Base-by-base conservation (phyloP, 2,888 invertebrate species). In the Dolichopus griseipennis region DNA sequence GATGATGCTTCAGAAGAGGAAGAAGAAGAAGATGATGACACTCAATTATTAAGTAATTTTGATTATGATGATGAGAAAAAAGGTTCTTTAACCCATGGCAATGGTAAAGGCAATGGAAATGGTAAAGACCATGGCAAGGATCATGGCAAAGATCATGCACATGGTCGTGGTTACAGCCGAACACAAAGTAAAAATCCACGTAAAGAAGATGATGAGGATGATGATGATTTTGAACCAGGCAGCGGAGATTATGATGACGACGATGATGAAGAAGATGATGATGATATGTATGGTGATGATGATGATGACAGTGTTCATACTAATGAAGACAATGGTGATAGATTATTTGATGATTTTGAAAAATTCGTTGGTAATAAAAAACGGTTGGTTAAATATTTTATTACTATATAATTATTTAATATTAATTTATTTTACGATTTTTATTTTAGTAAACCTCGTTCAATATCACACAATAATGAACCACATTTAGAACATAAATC, bases 401-500 rank as follows among this genome's bases (percentile, higher is more conserved):
- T 52, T 52, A 15, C 12, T 12, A 37, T 37, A 37, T 37, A 37
- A 7, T 27, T 27, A 27, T 27, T 4, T 27, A 2, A 27, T 27
- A 5, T 27, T 27, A 27, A 27, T 27, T 27, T 27, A 27, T 5
- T 27, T 4, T 27, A 27, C 27, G n/a, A n/a, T 27, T 10, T 37
- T 37, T 37, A 5, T 37, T 37, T 37, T 37, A 79, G 83, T 71
- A 76, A 74, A 72, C 75, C 78, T 72, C 78, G 84, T 67, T 80
- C 81, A 61, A 78, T 83, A 74, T 70, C 75, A 10, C 73, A 72
- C 6, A 6, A 1, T n/a, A 52, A 52, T 6, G 64, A 73, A 8
- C 72, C 72, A 43, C 76, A 76, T 74, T 82, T 82, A 62, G 74
- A 82, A 68, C 74, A 77, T n/a, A 76, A 78, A 69, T 74, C 76